Conservation (phyloP, 2,113 vertebrate species). For the Bolborhynchus lineola region DNA sequence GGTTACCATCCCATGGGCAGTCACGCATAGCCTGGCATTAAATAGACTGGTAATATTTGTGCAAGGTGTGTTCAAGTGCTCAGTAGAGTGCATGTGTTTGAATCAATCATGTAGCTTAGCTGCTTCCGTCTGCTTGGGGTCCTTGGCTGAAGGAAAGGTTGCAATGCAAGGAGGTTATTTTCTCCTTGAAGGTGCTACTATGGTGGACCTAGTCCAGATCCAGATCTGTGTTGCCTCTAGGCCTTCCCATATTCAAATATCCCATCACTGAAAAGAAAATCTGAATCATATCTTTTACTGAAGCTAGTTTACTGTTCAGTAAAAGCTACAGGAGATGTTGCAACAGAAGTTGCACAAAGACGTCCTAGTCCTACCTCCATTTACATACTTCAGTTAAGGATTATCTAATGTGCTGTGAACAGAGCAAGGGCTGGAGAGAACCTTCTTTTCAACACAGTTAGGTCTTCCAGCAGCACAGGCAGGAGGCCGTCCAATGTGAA, state of each 20-base stretch:
- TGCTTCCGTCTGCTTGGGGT: background rate
- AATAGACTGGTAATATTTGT: background rate
- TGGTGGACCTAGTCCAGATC: background rate
- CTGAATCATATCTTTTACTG: background rate
- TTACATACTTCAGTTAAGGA: background rate
- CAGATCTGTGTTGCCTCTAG: background rate
- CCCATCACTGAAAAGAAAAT: background rate
- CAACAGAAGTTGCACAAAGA: background rate
- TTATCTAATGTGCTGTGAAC: fast-evolving
- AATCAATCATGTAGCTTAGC: background rate
- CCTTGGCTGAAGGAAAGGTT: background rate
- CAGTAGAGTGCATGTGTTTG: background rate
- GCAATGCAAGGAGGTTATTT: fast-evolving
- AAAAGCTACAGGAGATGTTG: background rate
- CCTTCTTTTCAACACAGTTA: background rate
- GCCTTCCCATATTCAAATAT: background rate
- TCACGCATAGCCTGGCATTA: background rate
- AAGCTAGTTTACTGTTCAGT: background rate
- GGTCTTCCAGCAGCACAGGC: background rate
- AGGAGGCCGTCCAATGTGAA: background rate
- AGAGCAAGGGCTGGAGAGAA: background rate
- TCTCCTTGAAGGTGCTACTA: background rate
- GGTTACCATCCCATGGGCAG: background rate
- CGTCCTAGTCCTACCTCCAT: background rate
- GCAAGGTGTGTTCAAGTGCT: background rate